Percentiles rank a stretch among this genome's conserved stretches.
Evolutionary conservation across 2,113 vertebrate species (phyloP).

Genomic region (Egretta garzetta): DNA sequence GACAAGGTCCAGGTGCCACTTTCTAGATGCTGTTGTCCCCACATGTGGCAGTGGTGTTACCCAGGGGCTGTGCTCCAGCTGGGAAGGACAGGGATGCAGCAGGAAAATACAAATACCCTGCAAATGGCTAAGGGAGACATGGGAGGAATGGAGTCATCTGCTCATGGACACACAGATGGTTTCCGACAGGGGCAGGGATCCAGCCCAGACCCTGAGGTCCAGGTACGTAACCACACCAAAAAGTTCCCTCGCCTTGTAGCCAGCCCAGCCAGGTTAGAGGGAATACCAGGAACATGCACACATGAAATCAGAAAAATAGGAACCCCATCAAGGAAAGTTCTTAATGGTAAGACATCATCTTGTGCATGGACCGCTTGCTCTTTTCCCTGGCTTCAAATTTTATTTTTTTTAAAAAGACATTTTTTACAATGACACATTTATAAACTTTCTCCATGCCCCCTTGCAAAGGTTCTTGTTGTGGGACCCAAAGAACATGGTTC

Average conservation of each 20-base stretch:
- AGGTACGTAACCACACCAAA: not conserved
- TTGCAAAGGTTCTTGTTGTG: not conserved
- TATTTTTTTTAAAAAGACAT: not conserved
- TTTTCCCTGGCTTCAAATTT: not conserved
- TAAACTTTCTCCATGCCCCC: not conserved
- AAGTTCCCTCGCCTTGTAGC: not conserved
- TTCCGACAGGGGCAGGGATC: not conserved
- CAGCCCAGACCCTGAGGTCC: not conserved
- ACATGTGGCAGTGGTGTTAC: fast-evolving
- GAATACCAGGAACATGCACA: not conserved
- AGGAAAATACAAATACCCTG: not conserved
- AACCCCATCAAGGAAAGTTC: not conserved
- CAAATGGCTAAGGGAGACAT: not conserved
- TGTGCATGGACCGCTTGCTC: not conserved
- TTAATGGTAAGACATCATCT: not conserved
- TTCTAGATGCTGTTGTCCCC: not conserved
- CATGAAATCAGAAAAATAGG: not conserved
- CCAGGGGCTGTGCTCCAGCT: not conserved
- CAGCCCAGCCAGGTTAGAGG: not conserved
- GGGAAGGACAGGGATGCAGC: not conserved
- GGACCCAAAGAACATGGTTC: not conserved
- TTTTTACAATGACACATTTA: not conserved
- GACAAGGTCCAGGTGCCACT: not conserved
- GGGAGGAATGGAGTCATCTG: not conserved
- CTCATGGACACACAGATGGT: not conserved